Base-by-base conservation (phyloP, 2,113 vertebrate species). In the Sinocyclocheilus grahami region DNA sequence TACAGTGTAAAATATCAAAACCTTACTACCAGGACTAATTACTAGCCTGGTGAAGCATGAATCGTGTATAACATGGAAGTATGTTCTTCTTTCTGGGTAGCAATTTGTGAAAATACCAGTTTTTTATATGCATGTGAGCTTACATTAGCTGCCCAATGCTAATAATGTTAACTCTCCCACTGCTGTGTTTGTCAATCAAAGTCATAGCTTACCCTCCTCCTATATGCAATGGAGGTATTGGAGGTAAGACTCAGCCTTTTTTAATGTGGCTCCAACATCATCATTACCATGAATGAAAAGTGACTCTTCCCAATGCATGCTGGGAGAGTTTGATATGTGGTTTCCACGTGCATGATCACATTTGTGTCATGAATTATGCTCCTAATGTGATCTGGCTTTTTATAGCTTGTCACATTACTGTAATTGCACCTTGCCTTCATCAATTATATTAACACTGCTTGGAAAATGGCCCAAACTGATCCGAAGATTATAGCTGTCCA, bases 161-260 rank as follows among this genome's bases (percentile, higher is more conserved):
- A 80, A 30, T 16, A 62, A 67, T 6, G 33, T 20, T 63, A 74
- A 84, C 55, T 18, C 55, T 58, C 30, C 0, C 63, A 48, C 67
- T 85, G 24, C 51, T 46, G 37, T 86, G 55, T 89, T 88, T 72
- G 63, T 51, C 22, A 86, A 89, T 67, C 58, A 16, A 87, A 96
- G 95, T 96, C 88, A 94, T 95, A 83, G 92, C 95, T 69, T 95
- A 94, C 87, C 94, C 95, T 91, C 92, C 93, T 87, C 89, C 93
- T 83, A 87, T 94, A 89, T 95, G 94, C 93, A 92, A 91, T 89
- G 94, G 93, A 91, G 93, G 90, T 79, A 90, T 92, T 74, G 92
- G 91, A 95, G 95, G 95, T 96, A 94, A 95, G 94, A 77, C 37
- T 69, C 85, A 76, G 22, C 27, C 14, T 82, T 48, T 78, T 81